Conservation (phyloP, 1,140 invertebrate species). For the Pseudomyrmex sp. region DNA sequence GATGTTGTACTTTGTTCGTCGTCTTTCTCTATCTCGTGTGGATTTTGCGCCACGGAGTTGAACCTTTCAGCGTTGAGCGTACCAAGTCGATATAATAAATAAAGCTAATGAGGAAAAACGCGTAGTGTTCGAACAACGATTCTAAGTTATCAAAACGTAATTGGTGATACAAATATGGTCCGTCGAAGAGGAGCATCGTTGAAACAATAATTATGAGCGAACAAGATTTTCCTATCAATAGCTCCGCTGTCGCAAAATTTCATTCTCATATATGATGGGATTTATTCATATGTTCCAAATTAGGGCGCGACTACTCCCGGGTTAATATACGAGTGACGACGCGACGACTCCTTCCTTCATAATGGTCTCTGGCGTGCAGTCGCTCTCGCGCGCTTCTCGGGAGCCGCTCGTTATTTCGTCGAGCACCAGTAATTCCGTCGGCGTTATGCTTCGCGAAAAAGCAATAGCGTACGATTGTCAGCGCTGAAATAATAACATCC, state of each 20-base stretch:
- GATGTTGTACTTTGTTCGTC: constrained; percentile 49
- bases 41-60: not conserved
- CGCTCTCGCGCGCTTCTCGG: constrained; percentile 20
- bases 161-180: not conserved
- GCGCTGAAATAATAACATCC: constrained; percentile 34
- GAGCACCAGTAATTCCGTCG: constrained; percentile 59
- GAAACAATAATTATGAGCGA: not conserved
- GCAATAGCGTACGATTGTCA: constrained; percentile 47
- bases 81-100: constrained; percentile 7
- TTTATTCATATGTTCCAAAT: not conserved
- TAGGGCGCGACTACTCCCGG: not conserved
- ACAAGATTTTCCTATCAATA: not conserved
- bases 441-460: constrained; percentile 35
- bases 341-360: constrained; percentile 37
- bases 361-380: constrained; percentile 39
- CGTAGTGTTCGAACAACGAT: not conserved
- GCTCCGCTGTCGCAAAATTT: not conserved
- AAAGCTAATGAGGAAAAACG: not conserved
- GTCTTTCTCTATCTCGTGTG: not conserved
- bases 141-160: not conserved
- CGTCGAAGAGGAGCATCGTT: not conserved
- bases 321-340: constrained; percentile 35
- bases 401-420: constrained; percentile 52
- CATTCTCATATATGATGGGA: not conserved
- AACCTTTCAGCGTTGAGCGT: constrained; percentile 7